Base-by-base conservation (phyloP, 2,888 invertebrate genomes). In the Formica aserva region DNA sequence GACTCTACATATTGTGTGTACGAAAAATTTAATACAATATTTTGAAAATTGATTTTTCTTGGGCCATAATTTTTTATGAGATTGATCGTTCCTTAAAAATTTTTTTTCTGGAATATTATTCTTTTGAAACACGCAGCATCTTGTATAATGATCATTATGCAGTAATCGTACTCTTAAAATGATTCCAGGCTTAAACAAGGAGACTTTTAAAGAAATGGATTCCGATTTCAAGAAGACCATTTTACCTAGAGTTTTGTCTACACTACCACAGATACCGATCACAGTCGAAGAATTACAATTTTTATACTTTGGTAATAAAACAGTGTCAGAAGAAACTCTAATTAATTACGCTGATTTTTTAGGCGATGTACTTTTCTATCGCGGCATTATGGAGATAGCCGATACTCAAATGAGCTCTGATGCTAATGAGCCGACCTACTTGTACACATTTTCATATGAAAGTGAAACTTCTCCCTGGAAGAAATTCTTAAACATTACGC, bases 381-480 rank as follows among this genome's bases (percentile, higher is more conserved):
- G 83, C 11, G 92, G 91, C 3, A 88, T 93, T 41, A 86, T 91
- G 62, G 91, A 92, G 4, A 72, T 91, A 0, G 82, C 89, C 1
- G 84, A 88, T 32, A 32, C 83, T 5, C 94, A 94, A 81, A 66
- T 86, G 1, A 55, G 1, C 11, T 52, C n/a, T 35, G 5, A 4
- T 45, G 5, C 9, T 32, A 32, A 72, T 0, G 26, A 57, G 6
- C 35, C 91, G 0, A 92, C 92, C 3, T 94, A 93, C 65, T 74
- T 92, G 6, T 94, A 94, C 45, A 87, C 89, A 55, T 93, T 94
- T 82, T 88, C 89, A 8, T 93, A 91, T 67, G 91, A 92, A 6
- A 87, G 86, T 18, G 80, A 88, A 18, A 18, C 67, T 0, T 90
- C 93, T 0, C 1, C 89, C 0, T 9, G 86, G 13, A 93, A 92